Evolutionary conservation across 2,113 vertebrate genomes (phyloP), one percentile per base, ranked within the genome.

Genomic region (Mirza zaza): DNA sequence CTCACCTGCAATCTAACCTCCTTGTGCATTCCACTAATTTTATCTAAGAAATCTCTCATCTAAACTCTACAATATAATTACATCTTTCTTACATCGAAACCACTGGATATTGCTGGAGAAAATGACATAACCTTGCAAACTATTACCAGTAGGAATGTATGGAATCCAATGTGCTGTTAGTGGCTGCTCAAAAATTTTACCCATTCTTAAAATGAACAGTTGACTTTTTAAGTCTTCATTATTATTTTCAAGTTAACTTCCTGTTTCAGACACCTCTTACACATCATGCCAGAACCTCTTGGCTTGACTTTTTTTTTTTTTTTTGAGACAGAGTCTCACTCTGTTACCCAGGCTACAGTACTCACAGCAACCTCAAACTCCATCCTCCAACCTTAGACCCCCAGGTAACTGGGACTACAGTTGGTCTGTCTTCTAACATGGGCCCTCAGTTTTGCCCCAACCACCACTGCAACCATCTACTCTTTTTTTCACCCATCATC

Each of bases 201-300:
- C 45, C 42, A 23, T 45, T 90, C 23, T 83, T 67, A 59, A 68
- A n/a, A 59, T 50, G 29, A 91, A 29, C 27, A 57, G 2, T 52
- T 91, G 67, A 79, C 32, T 61, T 86, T 90, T 87, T 25, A 83
- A 83, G 39, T 45, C 21, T 87, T 57, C 48, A n/a, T 12, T 92
- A 15, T 95, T 91, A n/a, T 71, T 92, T 92, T 71, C 34, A 77
- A 67, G 42, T 29, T 73, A 59, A 65, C 21, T 84, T 96, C 45
- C n/a, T 94, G 0, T 65, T 93, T 73, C 21, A 75, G 48, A 76
- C 8, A 73, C 5, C 23, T 73, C n/a, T 87, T 63, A n/a, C 4
- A 32, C 5, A 82, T 68, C 42, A 36, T 50, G 18, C 8, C 75
- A 57, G 39, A 82, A 79, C 4, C 8, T 83, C 12, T 48, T 61